Evolutionary conservation across 2,113 vertebrate genomes (phyloP).

Genomic region (Tragelaphus buxtoni): DNA sequence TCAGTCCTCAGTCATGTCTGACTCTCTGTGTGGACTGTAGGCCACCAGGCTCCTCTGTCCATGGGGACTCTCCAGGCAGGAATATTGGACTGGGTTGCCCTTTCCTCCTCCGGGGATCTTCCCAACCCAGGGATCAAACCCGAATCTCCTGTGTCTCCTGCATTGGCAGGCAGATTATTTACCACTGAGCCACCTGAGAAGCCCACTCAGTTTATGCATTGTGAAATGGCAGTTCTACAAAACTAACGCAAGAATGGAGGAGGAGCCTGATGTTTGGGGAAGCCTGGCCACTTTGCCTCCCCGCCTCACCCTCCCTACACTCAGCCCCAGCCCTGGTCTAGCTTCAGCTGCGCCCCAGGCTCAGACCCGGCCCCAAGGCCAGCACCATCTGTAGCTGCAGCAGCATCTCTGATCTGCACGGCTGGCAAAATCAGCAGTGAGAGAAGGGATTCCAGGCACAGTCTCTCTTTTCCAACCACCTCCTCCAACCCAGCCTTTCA

Average conservation of each 20-base stretch:
- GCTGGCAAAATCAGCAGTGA: not conserved
- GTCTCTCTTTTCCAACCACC: not conserved
- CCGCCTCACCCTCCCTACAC: rapidly evolving
- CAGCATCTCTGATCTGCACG: not conserved
- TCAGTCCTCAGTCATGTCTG: not conserved
- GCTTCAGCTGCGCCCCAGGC: too few species aligned
- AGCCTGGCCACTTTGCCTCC: too few species aligned
- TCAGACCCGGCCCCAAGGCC: not conserved
- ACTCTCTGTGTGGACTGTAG: not conserved
- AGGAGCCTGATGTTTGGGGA: not conserved
- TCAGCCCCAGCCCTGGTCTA: not conserved
- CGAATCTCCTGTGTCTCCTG: not conserved
- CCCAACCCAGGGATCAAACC: not conserved
- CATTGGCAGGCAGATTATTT: not conserved
- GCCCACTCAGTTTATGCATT: not conserved
- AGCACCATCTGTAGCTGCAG: not conserved
- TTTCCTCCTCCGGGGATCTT: not conserved
- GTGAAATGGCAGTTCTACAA: not conserved
- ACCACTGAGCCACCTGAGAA: not conserved
- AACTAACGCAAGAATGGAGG: not conserved
- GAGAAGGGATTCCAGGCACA: not conserved
- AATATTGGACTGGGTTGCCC: not conserved
- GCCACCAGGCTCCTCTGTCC: not conserved
- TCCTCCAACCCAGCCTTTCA: not conserved
- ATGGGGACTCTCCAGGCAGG: not conserved